A percentile compares a stretch with the other conserved stretches of the same genome.
Evolutionary conservation across 1,140 invertebrate species (phyloP).

Genomic region (Cotesia typhae): DNA sequence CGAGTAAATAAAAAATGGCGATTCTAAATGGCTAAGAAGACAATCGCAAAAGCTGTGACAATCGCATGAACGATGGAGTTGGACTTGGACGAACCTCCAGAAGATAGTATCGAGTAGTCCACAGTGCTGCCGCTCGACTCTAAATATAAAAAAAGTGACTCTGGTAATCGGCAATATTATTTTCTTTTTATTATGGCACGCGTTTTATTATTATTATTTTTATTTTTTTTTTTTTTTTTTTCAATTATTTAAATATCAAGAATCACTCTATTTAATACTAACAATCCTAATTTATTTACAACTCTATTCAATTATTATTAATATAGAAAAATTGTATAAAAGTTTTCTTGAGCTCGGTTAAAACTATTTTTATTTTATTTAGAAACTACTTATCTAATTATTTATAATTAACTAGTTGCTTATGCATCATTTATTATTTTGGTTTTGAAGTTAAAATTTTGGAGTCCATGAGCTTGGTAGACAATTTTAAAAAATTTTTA

Average conservation of each 20-base stretch:
- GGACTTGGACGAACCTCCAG: slow-evolving; percentile 59
- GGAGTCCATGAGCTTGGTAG: too few relatives aligned
- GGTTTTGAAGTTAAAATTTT: too few relatives aligned
- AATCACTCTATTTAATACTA: slow-evolving; percentile 14
- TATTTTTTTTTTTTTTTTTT: background rate
- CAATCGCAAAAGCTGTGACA: slow-evolving; percentile 58
- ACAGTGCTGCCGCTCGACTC: slow-evolving; percentile 57
- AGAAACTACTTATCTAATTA: background rate
- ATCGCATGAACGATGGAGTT: slow-evolving; percentile 59
- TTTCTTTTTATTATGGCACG: slow-evolving; percentile 24
- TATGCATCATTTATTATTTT: background rate
- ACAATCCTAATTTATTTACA: slow-evolving; percentile 22
- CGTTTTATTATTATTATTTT: slow-evolving; percentile 14
- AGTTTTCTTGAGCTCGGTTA: slow-evolving; percentile 31
- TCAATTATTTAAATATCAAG: too few relatives aligned
- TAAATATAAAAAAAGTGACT: slow-evolving; percentile 60
- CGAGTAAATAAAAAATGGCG: slow-evolving; percentile 9
- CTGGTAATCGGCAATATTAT: slow-evolving; percentile 39
- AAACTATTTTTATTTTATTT: background rate
- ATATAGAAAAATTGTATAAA: slow-evolving; percentile 15
- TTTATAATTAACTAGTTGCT: background rate
- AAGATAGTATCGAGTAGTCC: slow-evolving; percentile 57
- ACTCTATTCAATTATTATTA: slow-evolving; percentile 14
- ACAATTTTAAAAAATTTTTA: too few relatives aligned
- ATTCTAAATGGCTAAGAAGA: slow-evolving; percentile 58